Evolutionary conservation across 1,140 invertebrate species (phyloP), one percentile per base, ranked within the genome.

Genomic region (Orius insidiosus): DNA sequence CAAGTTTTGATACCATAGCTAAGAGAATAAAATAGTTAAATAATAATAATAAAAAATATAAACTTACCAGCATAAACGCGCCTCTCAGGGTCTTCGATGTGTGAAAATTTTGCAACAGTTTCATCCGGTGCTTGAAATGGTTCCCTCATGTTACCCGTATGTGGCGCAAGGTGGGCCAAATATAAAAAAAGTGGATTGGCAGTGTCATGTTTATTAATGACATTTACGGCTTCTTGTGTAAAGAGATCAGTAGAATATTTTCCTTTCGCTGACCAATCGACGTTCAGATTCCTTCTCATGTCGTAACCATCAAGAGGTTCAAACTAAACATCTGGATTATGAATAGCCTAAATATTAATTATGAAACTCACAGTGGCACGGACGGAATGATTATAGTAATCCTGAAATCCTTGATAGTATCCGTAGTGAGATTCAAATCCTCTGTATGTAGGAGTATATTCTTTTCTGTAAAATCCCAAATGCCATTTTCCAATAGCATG

Each of bases 401-500:
- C 85, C 48, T 85, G 73, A 39, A 76, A 73, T 2, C 81, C 85
- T 40, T 78, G 75, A 70, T 78, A 84, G 58, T 87, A 88, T 8
- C 87, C 86, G 59, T 76, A 85, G 60, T 86, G 81, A 5, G 73
- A 70, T 49, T 88, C 79, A 56, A 90, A 92, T n/a, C 87, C 87
- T 10, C 86, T 68, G 13, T 63, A 68, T 0, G 74, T 78, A 1
- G 87, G 86, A 4, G 83, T 78, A 54, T 80, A 85, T 48, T 76
- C 72, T n/a, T 65, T 69, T 15, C 68, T 66, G 47, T 70, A 74
- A 50, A 69, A 78, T 1, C 85, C 86, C 45, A 87, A 65, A 56
- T 92, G 86, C 87, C 87, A 92, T 64, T 95, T 94, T n/a, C 89
- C 89, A 15, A 94, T 70, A 31, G 84, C 69, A 60, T 85, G 78